These are phyloP conservation scores for Falco naumanni DNA, from an alignment of 2,797 vertebrate genomes.

Conservation along the genomic window DNA sequence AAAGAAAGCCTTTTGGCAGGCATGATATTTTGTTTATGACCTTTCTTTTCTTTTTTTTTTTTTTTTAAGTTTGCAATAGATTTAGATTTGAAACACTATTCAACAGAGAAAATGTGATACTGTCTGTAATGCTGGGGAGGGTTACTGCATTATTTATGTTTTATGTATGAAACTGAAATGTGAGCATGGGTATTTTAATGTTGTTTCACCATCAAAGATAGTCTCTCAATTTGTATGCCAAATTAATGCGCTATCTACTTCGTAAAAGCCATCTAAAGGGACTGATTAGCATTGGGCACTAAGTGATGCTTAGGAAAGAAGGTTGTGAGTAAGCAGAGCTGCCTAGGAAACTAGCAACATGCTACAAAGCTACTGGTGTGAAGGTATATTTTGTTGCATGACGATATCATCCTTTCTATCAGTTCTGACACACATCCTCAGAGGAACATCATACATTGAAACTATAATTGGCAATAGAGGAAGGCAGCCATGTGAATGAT, in stretches of 20 bases:
- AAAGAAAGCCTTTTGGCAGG: constrained; percentile 61
- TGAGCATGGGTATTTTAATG: constrained; percentile 57
- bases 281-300: constrained; percentile 53
- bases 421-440: not conserved
- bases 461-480: constrained; percentile 19
- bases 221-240: constrained; percentile 67
- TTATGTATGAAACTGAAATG: constrained; percentile 70
- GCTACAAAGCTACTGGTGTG: constrained; percentile 15
- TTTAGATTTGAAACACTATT: constrained; percentile 65
- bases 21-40: constrained; percentile 68
- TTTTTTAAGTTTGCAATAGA: not conserved
- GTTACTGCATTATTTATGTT: constrained; percentile 67
- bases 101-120: constrained; percentile 40
- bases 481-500: constrained; percentile 24
- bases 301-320: constrained; percentile 45
- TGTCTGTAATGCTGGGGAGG: constrained; percentile 44
- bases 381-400: constrained; percentile 4
- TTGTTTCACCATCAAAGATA: constrained; percentile 61
- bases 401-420: not conserved
- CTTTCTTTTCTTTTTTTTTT: not conserved
- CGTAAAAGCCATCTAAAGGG: constrained; percentile 54
- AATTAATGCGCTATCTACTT: constrained; percentile 64
- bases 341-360: constrained; percentile 2
- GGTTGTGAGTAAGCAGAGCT: constrained; percentile 39
- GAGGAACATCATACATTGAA: constrained; percentile 22